Conservation (phyloP, 2,113 vertebrate genomes). For the Oryzias curvinotus region DNA sequence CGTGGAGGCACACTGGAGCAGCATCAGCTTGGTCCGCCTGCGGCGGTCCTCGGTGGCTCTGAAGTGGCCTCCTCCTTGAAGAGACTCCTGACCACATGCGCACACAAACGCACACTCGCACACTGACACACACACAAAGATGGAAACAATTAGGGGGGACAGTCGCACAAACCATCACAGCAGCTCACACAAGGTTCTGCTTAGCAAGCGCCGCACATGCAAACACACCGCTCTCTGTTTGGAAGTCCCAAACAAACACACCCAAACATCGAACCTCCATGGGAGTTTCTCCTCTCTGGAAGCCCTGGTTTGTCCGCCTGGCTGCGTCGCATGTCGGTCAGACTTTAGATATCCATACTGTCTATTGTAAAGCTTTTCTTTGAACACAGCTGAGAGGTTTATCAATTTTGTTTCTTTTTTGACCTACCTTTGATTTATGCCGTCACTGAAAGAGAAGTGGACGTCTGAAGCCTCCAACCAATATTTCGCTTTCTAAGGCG, state of each 20-base stretch:
- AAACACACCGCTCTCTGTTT: constrained; percentile 47
- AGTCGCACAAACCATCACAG: constrained; percentile 66
- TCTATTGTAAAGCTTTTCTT: no score
- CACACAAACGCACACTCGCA: constrained; percentile 37
- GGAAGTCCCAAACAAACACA: constrained; percentile 57
- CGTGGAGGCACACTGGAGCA: constrained; percentile 46
- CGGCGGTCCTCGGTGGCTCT: constrained; percentile 56
- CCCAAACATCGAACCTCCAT: constrained; percentile 43
- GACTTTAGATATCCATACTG: neutral
- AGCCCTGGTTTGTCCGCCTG: neutral
- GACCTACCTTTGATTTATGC: no score
- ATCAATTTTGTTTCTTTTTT: no score
- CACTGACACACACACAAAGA: constrained; percentile 42
- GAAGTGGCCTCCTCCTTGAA: constrained; percentile 68
- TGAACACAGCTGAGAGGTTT: no score
- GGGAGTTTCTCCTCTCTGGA: constrained; percentile 5
- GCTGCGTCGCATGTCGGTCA: neutral
- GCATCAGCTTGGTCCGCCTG: constrained; percentile 46
- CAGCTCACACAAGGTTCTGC: constrained; percentile 61
- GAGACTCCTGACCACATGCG: constrained; percentile 43
- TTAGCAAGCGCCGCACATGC: constrained; percentile 48
- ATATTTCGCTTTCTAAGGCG: no score
- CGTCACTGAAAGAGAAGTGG: no score
- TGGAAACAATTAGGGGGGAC: constrained; percentile 76
- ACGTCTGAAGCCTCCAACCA: no score